Conservation (phyloP, 1,140 invertebrate genomes). For the Micrasema longulum region DNA sequence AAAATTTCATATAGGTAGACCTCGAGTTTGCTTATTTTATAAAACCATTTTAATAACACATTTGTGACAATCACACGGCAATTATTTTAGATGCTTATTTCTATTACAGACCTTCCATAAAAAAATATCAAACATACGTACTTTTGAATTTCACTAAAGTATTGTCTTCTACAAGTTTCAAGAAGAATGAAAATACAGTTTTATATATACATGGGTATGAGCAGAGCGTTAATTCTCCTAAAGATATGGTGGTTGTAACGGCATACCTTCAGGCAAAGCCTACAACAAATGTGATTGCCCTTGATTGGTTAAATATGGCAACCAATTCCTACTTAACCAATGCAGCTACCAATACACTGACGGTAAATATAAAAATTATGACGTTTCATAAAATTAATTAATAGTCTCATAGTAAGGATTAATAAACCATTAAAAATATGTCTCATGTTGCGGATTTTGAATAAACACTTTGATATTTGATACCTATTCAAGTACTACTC, state of each 20-base stretch:
- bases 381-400: background rate
- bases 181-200: slow-evolving; percentile 66
- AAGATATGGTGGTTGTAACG: slow-evolving; percentile 65
- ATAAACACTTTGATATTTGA: no score
- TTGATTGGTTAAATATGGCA: slow-evolving; percentile 74
- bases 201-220: slow-evolving; percentile 71
- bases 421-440: no score
- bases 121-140: slow-evolving; percentile 3
- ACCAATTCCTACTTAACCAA: slow-evolving; percentile 69
- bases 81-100: no score
- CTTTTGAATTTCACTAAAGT: slow-evolving; percentile 44
- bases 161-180: slow-evolving; percentile 58
- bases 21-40: no score
- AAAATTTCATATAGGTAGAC: no score
- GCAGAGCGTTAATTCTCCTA: slow-evolving; percentile 67
- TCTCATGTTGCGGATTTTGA: no score
- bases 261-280: slow-evolving; percentile 63
- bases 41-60: no score
- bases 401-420: background rate
- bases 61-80: no score
- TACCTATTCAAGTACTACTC: no score
- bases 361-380: background rate
- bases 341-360: slow-evolving; percentile 58
- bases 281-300: slow-evolving; percentile 63
- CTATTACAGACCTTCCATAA: no score